Evolutionary conservation across 2,797 vertebrate genomes (phyloP).

Genomic region (Anguilla marmorata): DNA sequence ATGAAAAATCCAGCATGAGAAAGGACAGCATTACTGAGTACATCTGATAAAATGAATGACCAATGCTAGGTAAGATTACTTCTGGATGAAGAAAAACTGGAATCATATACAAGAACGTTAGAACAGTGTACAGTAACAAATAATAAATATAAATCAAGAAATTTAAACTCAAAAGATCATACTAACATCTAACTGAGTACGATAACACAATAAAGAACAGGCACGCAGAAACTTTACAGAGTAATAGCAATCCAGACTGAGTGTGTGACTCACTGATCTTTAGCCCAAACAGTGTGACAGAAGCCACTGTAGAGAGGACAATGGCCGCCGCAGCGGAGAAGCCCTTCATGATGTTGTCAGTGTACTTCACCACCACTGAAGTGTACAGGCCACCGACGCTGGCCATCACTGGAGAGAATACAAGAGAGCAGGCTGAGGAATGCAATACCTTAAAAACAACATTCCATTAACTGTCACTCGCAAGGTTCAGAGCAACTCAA

Average conservation of each 20-base stretch:
- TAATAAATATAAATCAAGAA: background rate
- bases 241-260: background rate
- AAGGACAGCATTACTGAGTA: background rate
- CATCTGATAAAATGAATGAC: background rate
- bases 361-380: slow-evolving; percentile 95
- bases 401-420: slow-evolving; percentile 77
- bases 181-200: background rate
- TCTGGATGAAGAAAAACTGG: background rate
- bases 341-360: slow-evolving; percentile 98
- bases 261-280: slow-evolving; percentile 85
- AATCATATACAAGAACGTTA: background rate
- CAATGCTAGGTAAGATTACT: background rate
- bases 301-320: slow-evolving; percentile 90
- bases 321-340: slow-evolving; percentile 96
- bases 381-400: slow-evolving; percentile 96
- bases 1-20: background rate
- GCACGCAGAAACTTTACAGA: background rate
- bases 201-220: background rate
- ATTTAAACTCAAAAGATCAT: background rate
- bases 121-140: background rate
- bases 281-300: slow-evolving; percentile 88
- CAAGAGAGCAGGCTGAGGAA: slow-evolving; percentile 9
- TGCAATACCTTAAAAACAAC: slow-evolving; percentile 18
- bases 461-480: background rate
- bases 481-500: background rate